Conservation (phyloP, 1,140 invertebrate species). For the Harlomillsia oculata region DNA sequence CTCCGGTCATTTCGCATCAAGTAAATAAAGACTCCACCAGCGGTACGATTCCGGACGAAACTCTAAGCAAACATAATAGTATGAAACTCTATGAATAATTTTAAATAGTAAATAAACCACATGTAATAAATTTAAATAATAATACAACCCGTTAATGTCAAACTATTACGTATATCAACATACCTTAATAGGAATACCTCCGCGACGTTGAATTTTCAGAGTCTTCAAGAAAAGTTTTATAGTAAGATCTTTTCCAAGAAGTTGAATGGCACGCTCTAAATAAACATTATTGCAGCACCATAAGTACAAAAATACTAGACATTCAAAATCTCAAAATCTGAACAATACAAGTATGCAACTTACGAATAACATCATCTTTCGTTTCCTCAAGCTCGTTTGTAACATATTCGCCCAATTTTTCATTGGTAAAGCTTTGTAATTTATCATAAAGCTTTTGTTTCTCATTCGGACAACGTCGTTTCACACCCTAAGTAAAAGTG, state of each 20-base stretch:
- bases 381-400: conserved; percentile 3
- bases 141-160: too few relatives aligned
- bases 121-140: not conserved
- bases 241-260: conserved; percentile 16
- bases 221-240: conserved; percentile 25
- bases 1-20: conserved; percentile 20
- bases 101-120: not conserved
- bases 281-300: not conserved
- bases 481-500: too few relatives aligned
- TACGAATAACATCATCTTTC: conserved; percentile 1
- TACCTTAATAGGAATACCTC: conserved; percentile 30
- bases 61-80: conserved; percentile 21
- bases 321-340: not conserved
- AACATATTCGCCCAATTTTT: conserved; percentile 6
- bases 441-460: too few relatives aligned
- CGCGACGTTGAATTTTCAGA: conserved; percentile 26
- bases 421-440: too few relatives aligned
- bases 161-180: too few relatives aligned
- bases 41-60: conserved; percentile 19
- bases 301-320: not conserved
- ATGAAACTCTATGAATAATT: too few relatives aligned
- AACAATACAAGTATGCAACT: not conserved
- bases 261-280: conserved; percentile 7
- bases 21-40: conserved; percentile 31
- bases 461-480: too few relatives aligned